phyloP scores from a whole-genome alignment of 2,888 invertebrate genomes.

The Crematogaster levior region DNA sequence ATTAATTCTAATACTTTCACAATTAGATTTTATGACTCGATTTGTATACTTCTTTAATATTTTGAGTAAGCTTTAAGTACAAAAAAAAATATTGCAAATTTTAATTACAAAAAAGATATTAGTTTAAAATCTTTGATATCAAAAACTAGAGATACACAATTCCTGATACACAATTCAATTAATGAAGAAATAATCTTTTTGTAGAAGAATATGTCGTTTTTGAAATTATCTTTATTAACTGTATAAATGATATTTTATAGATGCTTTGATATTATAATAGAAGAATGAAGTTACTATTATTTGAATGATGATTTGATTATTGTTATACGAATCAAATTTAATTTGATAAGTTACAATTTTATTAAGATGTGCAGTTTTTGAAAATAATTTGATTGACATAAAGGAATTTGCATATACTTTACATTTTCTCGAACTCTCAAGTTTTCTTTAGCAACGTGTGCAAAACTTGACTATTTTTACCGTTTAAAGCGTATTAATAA shows the following conservation, averaged over 20 bases:
- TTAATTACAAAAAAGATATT: neutral
- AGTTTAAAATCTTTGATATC: neutral
- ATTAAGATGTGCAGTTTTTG: neutral
- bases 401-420: neutral
- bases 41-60: neutral
- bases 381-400: neutral
- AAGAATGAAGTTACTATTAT: neutral
- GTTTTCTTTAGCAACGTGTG: neutral
- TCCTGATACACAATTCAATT: neutral
- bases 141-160: neutral
- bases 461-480: conserved; percentile 20
- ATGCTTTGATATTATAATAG: neutral
- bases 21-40: too few species aligned
- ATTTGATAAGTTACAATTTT: neutral
- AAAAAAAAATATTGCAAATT: too few species aligned
- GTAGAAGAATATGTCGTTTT: neutral
- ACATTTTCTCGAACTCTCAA: conserved; percentile 11
- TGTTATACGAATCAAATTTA: neutral
- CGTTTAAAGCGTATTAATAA: conserved; percentile 11
- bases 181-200: neutral
- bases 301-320: neutral
- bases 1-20: too few species aligned
- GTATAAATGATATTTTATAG: neutral
- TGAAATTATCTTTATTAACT: neutral
- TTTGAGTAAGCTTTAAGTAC: neutral